These are phyloP conservation scores for Lingula anatina DNA, from an alignment of 2,888 invertebrate species.

Conservation along the genomic window DNA sequence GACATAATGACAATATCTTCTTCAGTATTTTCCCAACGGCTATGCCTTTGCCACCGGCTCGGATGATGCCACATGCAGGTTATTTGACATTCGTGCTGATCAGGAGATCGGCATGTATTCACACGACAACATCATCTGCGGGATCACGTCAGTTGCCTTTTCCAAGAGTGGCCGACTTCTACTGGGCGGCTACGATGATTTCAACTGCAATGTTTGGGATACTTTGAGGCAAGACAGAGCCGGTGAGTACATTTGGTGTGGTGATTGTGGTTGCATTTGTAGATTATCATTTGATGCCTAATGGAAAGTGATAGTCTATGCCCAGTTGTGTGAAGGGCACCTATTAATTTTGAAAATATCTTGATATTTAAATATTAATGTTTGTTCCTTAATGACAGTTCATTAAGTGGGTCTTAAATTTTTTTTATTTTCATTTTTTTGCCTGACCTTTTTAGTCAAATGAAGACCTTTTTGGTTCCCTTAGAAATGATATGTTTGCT, in stretches of 20 bases:
- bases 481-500: background rate
- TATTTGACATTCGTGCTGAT: constrained; percentile 99
- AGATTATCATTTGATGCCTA: background rate
- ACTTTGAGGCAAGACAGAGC: constrained; percentile 99
- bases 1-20: no score
- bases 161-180: constrained; percentile 94
- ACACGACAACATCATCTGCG: constrained; percentile 99
- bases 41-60: constrained; percentile 99
- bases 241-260: constrained; percentile 59
- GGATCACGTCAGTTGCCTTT: constrained; percentile 99
- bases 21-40: constrained; percentile 94
- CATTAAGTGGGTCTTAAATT: no score
- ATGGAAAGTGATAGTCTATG: background rate
- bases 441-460: no score
- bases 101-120: constrained; percentile 99
- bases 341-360: no score
- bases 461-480: background rate
- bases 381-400: no score
- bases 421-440: no score
- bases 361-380: no score
- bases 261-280: background rate
- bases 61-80: constrained; percentile 98
- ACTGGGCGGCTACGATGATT: constrained; percentile 98
- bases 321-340: no score
- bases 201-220: constrained; percentile 99